Evolutionary conservation across 2,797 vertebrate genomes (phyloP).

Genomic region (Parauchenoglanis punctatus): DNA sequence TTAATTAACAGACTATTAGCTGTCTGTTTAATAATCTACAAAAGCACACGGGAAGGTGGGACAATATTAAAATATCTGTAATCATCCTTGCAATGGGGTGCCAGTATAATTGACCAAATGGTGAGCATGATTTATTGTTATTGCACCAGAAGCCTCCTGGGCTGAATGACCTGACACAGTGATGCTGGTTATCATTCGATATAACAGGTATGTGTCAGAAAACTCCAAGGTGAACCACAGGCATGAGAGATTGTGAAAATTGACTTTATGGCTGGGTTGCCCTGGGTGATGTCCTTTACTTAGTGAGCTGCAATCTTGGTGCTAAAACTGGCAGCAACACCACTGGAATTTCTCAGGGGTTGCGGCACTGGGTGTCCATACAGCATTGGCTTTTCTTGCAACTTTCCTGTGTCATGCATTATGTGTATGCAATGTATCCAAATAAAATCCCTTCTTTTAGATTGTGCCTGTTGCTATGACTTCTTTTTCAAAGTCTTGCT

Average conservation of each 20-base stretch:
- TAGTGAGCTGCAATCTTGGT: constrained; percentile 23
- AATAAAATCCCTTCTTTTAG: not conserved
- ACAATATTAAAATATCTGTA: not conserved
- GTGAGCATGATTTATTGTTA: constrained; percentile 1
- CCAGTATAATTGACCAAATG: not conserved
- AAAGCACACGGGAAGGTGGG: not conserved
- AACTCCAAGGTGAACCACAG: constrained; percentile 23
- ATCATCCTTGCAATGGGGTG: not conserved
- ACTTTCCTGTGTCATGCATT: not conserved
- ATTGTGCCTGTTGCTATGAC: not conserved
- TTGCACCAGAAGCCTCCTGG: not conserved
- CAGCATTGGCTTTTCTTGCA: not conserved
- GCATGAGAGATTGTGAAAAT: constrained; percentile 22
- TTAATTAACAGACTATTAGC: not conserved
- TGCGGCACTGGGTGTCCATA: not conserved
- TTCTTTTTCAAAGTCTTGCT: not conserved
- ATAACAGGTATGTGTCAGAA: constrained; percentile 5
- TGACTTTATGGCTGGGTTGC: constrained; percentile 26
- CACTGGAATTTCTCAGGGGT: constrained; percentile 6
- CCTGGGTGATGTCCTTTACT: constrained; percentile 7
- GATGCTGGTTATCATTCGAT: not conserved
- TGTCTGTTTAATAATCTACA: not conserved
- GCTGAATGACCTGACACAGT: not conserved
- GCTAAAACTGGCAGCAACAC: constrained; percentile 12
- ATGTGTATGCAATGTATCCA: not conserved